Evolutionary conservation across 2,797 vertebrate genomes (phyloP), one percentile per base, ranked within the genome.

Genomic region (Danio choprae): DNA sequence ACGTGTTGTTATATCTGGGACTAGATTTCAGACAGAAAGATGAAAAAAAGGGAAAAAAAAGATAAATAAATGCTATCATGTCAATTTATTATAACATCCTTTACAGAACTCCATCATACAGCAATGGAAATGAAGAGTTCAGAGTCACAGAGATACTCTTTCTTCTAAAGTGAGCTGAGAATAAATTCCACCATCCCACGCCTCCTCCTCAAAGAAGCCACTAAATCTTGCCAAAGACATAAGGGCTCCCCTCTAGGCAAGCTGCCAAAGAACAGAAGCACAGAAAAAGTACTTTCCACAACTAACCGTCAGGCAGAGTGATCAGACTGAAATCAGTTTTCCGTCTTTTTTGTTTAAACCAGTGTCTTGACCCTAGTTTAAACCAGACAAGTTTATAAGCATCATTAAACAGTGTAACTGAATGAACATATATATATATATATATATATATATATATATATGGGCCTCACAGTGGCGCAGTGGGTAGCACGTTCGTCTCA

Each of bases 241-340:
- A 55, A 43, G 48, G 48, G 60, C 48, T 43, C 18, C 8, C 60
- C 60, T 64, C 15, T 40, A 75, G 59, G 38, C 74, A 64, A 53
- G 46, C 48, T 6, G 46, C 74, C 59, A 69, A 75, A 75, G 29
- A 55, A 50, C 59, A 16, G 46, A 75, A 22, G 71, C 22, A 16
- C 3, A 72, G 7, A 29, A 10, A 44, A 18, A 48, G 36, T 20
- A 16, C 74, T 75, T 63, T 56, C 46, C 29, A 41, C 2, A 46
- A 48, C 43, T 60, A 74, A 46, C n/a, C 1, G 43, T 9, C 10
- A 46, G 4, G 11, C 22, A 60, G 22, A 4, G 58, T n/a, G 4
- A 62, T 74, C 22, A 48, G 72, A 59, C 16, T 63, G 59, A 64
- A 75, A 64, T 43, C 2, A 29, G 29, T 29, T 1, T 29, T 29